Percentiles rank a stretch among this genome's conserved stretches.
phyloP scores from a whole-genome alignment of 2,113 vertebrate genomes.

The Phalacrocorax pelagicus region DNA sequence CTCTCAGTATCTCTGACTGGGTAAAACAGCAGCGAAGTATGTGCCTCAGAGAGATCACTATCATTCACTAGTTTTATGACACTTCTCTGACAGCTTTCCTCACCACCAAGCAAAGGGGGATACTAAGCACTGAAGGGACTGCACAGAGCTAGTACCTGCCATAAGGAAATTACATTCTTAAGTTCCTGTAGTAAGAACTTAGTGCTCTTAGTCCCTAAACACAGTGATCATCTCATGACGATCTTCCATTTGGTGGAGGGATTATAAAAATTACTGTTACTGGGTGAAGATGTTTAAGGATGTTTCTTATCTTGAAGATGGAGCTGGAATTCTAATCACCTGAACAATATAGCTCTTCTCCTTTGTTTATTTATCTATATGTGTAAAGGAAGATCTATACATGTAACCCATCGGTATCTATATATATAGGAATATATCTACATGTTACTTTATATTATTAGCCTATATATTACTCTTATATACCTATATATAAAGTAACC shows the following conservation, averaged over 20 bases:
- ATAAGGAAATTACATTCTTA: background rate
- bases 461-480: background rate
- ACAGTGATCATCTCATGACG: background rate
- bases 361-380: background rate
- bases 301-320: background rate
- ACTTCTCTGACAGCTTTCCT: background rate
- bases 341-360: background rate
- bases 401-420: too few relatives aligned
- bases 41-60: background rate
- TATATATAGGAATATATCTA: background rate
- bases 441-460: background rate
- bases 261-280: background rate
- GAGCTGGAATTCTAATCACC: background rate
- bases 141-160: background rate
- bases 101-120: background rate
- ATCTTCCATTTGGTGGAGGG: background rate
- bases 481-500: background rate
- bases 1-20: rapidly evolving
- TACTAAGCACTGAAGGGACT: background rate
- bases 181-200: background rate
- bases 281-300: background rate
- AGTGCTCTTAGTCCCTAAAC: background rate
- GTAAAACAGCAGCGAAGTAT: background rate
- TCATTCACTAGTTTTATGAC: background rate
- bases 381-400: background rate